Conservation (phyloP, 2,797 vertebrate genomes). For the Gallinago nigripennis region DNA sequence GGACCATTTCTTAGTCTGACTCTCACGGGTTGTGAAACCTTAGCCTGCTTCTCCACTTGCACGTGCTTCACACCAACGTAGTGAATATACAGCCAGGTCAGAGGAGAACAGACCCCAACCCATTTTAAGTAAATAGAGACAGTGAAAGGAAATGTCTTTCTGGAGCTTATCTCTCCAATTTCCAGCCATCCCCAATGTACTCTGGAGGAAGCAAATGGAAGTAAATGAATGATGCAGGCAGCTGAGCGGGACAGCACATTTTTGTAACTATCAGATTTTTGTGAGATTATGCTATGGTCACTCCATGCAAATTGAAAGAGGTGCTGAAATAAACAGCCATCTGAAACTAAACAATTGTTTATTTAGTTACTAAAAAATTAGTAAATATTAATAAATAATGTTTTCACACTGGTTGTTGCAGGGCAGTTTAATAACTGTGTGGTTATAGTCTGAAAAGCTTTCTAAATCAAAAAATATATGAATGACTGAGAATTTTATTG, state of each 20-base stretch:
- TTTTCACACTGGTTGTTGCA: background rate
- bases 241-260: fast-evolving
- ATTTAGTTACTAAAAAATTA: background rate
- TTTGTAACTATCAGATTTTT: background rate
- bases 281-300: background rate
- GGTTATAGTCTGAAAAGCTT: background rate
- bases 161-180: background rate
- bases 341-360: background rate
- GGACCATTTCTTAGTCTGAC: background rate
- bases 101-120: fast-evolving
- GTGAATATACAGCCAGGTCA: background rate
- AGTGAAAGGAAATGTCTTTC: background rate
- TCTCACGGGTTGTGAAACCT: background rate
- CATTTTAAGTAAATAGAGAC: background rate
- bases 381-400: background rate
- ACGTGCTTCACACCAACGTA: fast-evolving
- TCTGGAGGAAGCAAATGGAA: background rate
- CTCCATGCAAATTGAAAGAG: background rate
- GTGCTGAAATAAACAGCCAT: background rate
- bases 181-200: background rate
- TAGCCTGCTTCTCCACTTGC: background rate
- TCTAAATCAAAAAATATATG: background rate
- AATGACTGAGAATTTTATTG: background rate
- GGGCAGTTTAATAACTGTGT: background rate
- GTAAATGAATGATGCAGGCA: background rate